Base-by-base conservation (phyloP, 1,140 invertebrate genomes). In the Hyposmocoma kahamanoa region DNA sequence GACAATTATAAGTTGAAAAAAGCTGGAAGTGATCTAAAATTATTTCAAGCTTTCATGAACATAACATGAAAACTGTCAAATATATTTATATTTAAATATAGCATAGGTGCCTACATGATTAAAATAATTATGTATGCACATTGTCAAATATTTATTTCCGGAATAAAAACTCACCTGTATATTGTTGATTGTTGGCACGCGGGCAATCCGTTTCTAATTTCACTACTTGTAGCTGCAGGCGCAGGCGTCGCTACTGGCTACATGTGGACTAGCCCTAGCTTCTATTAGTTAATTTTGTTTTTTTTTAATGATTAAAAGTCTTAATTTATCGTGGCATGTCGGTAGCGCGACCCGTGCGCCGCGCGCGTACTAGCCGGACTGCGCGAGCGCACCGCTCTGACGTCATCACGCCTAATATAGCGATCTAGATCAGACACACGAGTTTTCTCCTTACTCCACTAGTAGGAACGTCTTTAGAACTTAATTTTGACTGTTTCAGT, bases 321-420 rank as follows among this genome's bases (percentile, higher is more conserved):
- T 36, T 36, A 6, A 34, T 17, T n/a, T 17, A 15, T 15, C 13
- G 11, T 36, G 10, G 15, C 51, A 60, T 63, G 44, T 54, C 38
- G 22, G 43, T 48, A 51, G 54, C 62, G 59, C 62, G 61, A 57
- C 64, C 72, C 74, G 72, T 43, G 49, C 53, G 53, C 67, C 67
- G 63, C 73, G 63, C 53, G 64, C 46, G 62, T 57, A 53, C 56
- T 56, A 54, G 46, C 46, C 65, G 62, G 67, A 80, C 78, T 79
- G 72, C 78, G 74, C 68, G 65, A 53, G 63, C 61, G 51, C 28
- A 53, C 53, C 30, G 32, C 26, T 44, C 41, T 70, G 69, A 84
- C 80, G 80, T 84, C 76, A 79, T 44, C 49, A 32, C 48, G 54
- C 70, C 76, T 60, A 73, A 84, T 84, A 84, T 84, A 84, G 80